Base-by-base conservation (phyloP, 2,888 invertebrate species). In the Apocheima hispidaria region DNA sequence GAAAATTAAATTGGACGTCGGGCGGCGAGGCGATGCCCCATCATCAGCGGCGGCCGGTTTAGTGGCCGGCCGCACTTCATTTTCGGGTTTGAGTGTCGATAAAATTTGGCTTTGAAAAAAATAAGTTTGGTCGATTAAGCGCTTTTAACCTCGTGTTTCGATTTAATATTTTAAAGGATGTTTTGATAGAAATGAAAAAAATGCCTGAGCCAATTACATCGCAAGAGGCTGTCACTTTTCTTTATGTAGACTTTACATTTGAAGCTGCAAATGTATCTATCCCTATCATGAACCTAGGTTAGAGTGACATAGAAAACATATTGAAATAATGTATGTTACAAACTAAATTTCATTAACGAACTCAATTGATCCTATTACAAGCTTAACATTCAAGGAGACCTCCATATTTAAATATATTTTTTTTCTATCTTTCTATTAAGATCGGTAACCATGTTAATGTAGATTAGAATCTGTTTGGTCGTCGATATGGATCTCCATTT, bases 1-100 rank as follows among this genome's bases (percentile, higher is more conserved):
- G 86, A 86, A 90, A 90, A 90, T 89, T 88, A 89, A 90, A 90
- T 89, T 84, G 84, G 82, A 80, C 74, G 75, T 82, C 82, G 79
- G 79, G 72, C 78, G 76, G 71, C 79, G 82, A 48, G 36, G 71
- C 44, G 44, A 44, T 28, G 44, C 46, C 74, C 80, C 79, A 81
- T 78, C 61, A 64, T 66, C 57, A 62, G 55, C 60, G 35, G 6
- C 40, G 43, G 60, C 48, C 56, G 56, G 53, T 65, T 68, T 63
- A 58, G 46, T 51, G 59, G 10, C 57, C 51, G 54, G 51, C 56
- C 60, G 65, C 66, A 65, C 68, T 63, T 66, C 59, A 65, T 65
- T 63, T 57, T 60, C 46, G 51, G 50, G 56, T 57, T 65, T 58
- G 57, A 58, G 60, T 51, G 62, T 65, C 57, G 60, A 63, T 68